Percentiles rank a stretch among this genome's conserved stretches.
phyloP scores from a whole-genome alignment of 64 coral and sea anemone genomes.

The Actinia tenebrosa region DNA sequence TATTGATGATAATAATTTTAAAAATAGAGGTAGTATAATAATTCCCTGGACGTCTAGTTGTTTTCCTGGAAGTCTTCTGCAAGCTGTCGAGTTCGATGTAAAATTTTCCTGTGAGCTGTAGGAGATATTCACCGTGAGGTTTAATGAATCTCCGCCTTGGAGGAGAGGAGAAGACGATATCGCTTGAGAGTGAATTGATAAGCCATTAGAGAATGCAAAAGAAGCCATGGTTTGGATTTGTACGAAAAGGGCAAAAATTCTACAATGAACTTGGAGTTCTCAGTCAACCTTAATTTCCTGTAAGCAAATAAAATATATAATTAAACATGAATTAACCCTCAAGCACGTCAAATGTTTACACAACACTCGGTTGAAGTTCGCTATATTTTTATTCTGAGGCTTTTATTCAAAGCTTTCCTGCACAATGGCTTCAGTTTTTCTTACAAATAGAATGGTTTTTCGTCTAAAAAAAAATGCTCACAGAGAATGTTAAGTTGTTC shows the following conservation, averaged over 20 bases:
- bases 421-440: not conserved
- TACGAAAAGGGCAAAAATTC: no score
- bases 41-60: conserved; percentile 1
- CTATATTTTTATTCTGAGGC: not conserved
- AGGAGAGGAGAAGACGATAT: conserved; percentile 15
- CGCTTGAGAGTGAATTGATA: conserved; percentile 17
- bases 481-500: not conserved
- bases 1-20: conserved; percentile 3
- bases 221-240: not conserved
- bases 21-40: not conserved
- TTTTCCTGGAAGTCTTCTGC: conserved; percentile 14
- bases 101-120: conserved; percentile 22
- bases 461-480: not conserved
- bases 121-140: conserved; percentile 51
- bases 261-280: no score
- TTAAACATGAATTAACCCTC: not conserved
- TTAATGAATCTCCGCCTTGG: conserved; percentile 57
- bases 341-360: not conserved
- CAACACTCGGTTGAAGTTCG: not conserved
- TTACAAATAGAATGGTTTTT: not conserved
- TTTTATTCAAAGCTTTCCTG: not conserved
- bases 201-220: conserved; percentile 1
- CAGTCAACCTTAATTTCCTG: not conserved
- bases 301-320: conserved; percentile 1
- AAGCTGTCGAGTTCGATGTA: conserved; percentile 41